Conservation (phyloP, 2,888 invertebrate species). For the Andrena fulva region DNA sequence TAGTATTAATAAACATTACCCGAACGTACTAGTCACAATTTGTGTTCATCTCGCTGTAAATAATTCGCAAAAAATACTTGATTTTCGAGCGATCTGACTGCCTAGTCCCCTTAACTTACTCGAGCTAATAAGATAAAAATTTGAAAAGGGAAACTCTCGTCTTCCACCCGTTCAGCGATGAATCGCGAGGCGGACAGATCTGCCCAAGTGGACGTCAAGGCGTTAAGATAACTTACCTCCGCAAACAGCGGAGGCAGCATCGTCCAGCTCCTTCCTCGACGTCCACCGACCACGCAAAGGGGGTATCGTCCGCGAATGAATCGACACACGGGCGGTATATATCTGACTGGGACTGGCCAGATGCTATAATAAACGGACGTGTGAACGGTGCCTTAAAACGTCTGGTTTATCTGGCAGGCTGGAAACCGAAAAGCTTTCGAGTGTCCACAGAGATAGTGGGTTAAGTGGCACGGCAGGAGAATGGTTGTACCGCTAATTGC, state of each 20-base stretch:
- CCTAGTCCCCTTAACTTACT: no score
- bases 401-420: conserved; percentile 72
- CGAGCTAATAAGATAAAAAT: background rate
- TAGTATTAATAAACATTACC: no score
- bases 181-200: no score
- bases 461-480: conserved; percentile 75
- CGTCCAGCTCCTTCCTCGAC: background rate
- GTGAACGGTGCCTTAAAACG: conserved; percentile 64
- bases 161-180: no score
- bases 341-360: conserved; percentile 31
- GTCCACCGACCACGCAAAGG: background rate
- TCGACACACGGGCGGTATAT: conserved; percentile 32
- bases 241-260: background rate
- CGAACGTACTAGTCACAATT: no score
- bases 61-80: no score
- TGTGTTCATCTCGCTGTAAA: no score
- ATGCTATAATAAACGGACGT: conserved; percentile 56
- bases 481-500: conserved; percentile 82
- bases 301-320: conserved; percentile 31
- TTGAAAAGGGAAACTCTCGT: background rate
- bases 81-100: no score
- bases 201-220: conserved; percentile 17
- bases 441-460: conserved; percentile 77
- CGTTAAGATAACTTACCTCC: background rate
- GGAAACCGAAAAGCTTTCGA: conserved; percentile 80